A percentile compares a stretch with the other conserved stretches of the same genome.
Conservation (phyloP, 2,888 invertebrate genomes). For the Lasioglossum figueresi region DNA sequence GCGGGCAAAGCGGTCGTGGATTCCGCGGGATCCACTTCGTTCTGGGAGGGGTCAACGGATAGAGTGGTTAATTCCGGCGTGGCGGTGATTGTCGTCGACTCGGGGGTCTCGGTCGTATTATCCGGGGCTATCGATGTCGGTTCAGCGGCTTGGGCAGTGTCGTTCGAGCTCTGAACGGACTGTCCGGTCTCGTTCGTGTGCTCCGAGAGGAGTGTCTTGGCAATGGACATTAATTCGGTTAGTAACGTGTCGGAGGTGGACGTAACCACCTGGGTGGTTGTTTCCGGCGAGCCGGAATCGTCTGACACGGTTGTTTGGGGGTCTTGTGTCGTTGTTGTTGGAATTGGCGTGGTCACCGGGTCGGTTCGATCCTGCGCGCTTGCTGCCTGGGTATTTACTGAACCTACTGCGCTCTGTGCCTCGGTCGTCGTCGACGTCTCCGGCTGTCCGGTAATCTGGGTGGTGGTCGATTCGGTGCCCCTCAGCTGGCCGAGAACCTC, state of each 20-base stretch:
- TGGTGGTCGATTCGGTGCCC: slow-evolving; percentile 21
- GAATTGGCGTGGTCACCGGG: slow-evolving; percentile 22
- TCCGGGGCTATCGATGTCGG: slow-evolving; percentile 27
- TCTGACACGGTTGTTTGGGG: slow-evolving; percentile 33
- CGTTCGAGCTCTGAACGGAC: slow-evolving; percentile 16
- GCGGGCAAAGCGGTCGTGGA: slow-evolving; percentile 22
- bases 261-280: slow-evolving; percentile 30
- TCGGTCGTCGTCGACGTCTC: slow-evolving; percentile 36
- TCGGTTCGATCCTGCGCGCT: slow-evolving; percentile 37
- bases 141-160: slow-evolving; percentile 36
- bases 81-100: slow-evolving; percentile 30
- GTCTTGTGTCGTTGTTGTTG: slow-evolving; percentile 46
- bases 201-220: slow-evolving; percentile 74
- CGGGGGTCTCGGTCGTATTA: slow-evolving; percentile 38
- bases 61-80: slow-evolving; percentile 32
- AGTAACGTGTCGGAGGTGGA: slow-evolving; percentile 67
- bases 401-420: slow-evolving; percentile 53
- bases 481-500: slow-evolving; percentile 40
- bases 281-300: slow-evolving; percentile 40
- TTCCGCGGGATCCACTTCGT: slow-evolving; percentile 45
- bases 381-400: slow-evolving; percentile 40
- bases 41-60: slow-evolving; percentile 37
- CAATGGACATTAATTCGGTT: slow-evolving; percentile 74
- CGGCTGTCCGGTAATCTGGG: slow-evolving; percentile 31
- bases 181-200: slow-evolving; percentile 60